Percentiles rank a stretch among this genome's conserved stretches.
These are phyloP conservation scores for Cephus rjabovi DNA, from an alignment of 2,888 invertebrate genomes.

Conservation along the genomic window DNA sequence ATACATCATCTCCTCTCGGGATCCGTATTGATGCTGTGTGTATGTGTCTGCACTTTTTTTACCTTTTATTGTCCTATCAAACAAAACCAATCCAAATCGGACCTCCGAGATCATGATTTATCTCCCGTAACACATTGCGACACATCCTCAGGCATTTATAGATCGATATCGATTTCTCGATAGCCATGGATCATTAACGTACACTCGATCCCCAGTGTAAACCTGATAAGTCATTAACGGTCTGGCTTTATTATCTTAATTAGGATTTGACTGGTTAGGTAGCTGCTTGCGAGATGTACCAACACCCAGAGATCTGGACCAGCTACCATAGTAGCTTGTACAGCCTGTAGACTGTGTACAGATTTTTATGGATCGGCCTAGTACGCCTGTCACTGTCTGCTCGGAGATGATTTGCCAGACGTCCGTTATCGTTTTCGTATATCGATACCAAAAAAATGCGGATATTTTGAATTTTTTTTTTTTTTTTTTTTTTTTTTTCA, in stretches of 20 bases:
- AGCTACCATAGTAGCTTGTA: neutral
- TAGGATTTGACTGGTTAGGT: neutral
- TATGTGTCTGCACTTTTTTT: neutral
- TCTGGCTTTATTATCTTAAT: slow-evolving; percentile 1
- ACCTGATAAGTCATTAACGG: slow-evolving; percentile 1
- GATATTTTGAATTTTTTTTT: neutral
- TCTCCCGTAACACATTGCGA: neutral
- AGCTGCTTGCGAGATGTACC: neutral
- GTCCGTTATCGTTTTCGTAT: neutral
- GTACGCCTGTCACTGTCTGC: neutral
- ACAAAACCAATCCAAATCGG: neutral
- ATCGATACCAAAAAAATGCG: too few relatives aligned
- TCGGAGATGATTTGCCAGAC: neutral
- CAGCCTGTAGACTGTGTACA: too few relatives aligned
- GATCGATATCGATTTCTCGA: neutral
- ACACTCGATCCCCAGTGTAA: neutral
- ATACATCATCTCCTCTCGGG: neutral
- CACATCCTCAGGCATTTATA: neutral
- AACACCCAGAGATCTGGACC: neutral
- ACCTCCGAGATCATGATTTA: neutral
- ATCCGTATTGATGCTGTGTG: neutral
- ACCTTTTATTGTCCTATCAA: neutral
- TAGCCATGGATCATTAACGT: neutral
- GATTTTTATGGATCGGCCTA: too few relatives aligned
- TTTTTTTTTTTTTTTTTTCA: neutral